These are phyloP conservation scores for Urocynchramus pylzowi DNA, from an alignment of 2,113 vertebrate species.

Conservation along the genomic window DNA sequence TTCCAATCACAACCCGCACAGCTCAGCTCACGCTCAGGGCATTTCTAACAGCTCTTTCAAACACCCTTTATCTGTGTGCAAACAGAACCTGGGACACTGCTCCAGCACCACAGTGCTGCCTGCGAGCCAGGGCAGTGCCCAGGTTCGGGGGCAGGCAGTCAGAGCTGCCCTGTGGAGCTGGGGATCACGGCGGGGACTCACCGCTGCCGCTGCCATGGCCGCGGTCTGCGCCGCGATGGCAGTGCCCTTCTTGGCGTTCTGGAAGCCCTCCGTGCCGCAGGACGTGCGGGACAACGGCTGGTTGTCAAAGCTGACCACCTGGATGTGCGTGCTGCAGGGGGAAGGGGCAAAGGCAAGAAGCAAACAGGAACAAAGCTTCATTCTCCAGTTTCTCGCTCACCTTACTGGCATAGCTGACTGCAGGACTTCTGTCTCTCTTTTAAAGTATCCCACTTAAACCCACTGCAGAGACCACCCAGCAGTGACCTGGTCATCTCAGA, in stretches of 20 bases:
- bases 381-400: accelerated
- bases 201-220: slow-evolving; percentile 82
- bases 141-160: accelerated
- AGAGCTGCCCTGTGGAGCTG: background rate
- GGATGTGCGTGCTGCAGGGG: slow-evolving; percentile 85
- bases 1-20: background rate
- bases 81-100: background rate
- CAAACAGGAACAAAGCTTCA: background rate
- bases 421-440: background rate
- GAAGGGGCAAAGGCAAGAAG: background rate
- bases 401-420: accelerated
- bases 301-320: slow-evolving; percentile 78
- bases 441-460: background rate
- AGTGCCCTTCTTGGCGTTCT: slow-evolving; percentile 87
- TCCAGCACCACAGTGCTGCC: background rate
- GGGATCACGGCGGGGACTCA: slow-evolving; percentile 46
- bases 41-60: background rate
- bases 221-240: slow-evolving; percentile 88
- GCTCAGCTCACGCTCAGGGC: background rate
- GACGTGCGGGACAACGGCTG: slow-evolving; percentile 74
- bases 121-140: accelerated
- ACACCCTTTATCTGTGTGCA: background rate
- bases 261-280: slow-evolving; percentile 93
- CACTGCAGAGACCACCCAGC: background rate
- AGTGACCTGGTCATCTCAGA: background rate